Evolutionary conservation across 2,888 invertebrate species (phyloP), one percentile per base, ranked within the genome.

Genomic region (Eupithecia centaureata): DNA sequence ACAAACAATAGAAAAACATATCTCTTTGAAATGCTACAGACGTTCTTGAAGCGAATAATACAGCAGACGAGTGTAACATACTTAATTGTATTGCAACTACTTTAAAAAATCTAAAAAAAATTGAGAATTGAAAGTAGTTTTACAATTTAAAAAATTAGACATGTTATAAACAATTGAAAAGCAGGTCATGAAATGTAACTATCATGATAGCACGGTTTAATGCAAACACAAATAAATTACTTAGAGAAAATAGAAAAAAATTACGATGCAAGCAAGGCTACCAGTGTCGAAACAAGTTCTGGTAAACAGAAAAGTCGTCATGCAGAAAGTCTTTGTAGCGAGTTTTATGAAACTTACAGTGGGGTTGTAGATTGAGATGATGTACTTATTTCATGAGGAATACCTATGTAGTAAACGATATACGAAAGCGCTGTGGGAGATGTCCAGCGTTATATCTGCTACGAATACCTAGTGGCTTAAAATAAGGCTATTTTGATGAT

Each of bases 401-500:
- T 51, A n/a, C n/a, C n/a, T 5, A 51, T 51, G 22, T 12, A 51
- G 25, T 51, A n/a, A n/a, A 25, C 51, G 3, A 51, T 25, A 13
- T 25, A 25, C n/a, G 51, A 51, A 12, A 22, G 5, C 25, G 12
- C 25, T 51, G 51, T 51, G 12, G 0, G 3, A 25, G 25, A 51
- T 51, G 13, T 25, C 25, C 51, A 25, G 51, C 13, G 12, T 51
- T 51, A 51, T 51, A 8, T 18, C 42, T 42, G 8, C 18, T 42
- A 18, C 42, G 18, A 42, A 25, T 13, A 51, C 25, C 51, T 47
- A 61, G 62, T 67, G 47, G 64, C 71, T 68, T 70, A 62, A n/a
- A 68, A 72, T 70, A 69, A 73, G 73, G 58, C 68, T 68, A 65
- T 13, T 70, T 68, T 68, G 61, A 68, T 67, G 61, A 66, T 67